phyloP scores from a whole-genome alignment of 2,797 vertebrate species.

The Zenarchopterus dispar region DNA sequence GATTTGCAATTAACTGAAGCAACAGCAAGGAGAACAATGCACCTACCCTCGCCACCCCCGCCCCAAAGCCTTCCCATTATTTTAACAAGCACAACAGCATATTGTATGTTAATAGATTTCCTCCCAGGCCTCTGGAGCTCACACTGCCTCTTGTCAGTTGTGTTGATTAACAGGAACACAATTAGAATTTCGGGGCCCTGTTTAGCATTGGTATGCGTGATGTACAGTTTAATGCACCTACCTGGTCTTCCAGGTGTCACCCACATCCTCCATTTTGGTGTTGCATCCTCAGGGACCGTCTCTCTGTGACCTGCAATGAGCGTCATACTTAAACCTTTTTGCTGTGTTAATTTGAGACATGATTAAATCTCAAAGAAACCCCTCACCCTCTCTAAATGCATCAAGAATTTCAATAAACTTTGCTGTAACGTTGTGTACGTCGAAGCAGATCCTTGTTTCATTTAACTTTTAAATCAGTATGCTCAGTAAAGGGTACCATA shows the following conservation, averaged over 20 bases:
- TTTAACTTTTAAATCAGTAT: not conserved
- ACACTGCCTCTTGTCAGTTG: conserved; percentile 70
- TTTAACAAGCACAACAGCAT: conserved; percentile 79
- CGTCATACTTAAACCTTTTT: conserved; percentile 39
- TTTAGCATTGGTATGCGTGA: conserved; percentile 72
- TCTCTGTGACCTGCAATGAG: conserved; percentile 46
- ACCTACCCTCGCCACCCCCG: conserved; percentile 54
- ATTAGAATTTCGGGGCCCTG: conserved; percentile 69
- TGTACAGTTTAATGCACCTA: conserved; percentile 42
- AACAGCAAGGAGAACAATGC: conserved; percentile 72
- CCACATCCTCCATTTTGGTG: conserved; percentile 21
- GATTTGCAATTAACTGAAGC: conserved; percentile 78
- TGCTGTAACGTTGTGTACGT: not conserved
- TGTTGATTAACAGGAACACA: conserved; percentile 76
- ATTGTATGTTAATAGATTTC: conserved; percentile 82
- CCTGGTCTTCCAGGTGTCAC: conserved; percentile 27
- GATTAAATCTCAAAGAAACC: conserved; percentile 46
- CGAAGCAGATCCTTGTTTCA: no score
- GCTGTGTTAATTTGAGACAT: conserved; percentile 49
- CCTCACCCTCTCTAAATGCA: conserved; percentile 18
- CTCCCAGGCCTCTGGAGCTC: conserved; percentile 66
- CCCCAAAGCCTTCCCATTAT: conserved; percentile 75
- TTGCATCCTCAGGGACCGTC: conserved; percentile 41
- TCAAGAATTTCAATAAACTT: conserved; percentile 23
- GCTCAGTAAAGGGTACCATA: conserved; percentile 2